Evolutionary conservation across 2,888 invertebrate genomes (phyloP).

Genomic region (Cheilosia urbana): DNA sequence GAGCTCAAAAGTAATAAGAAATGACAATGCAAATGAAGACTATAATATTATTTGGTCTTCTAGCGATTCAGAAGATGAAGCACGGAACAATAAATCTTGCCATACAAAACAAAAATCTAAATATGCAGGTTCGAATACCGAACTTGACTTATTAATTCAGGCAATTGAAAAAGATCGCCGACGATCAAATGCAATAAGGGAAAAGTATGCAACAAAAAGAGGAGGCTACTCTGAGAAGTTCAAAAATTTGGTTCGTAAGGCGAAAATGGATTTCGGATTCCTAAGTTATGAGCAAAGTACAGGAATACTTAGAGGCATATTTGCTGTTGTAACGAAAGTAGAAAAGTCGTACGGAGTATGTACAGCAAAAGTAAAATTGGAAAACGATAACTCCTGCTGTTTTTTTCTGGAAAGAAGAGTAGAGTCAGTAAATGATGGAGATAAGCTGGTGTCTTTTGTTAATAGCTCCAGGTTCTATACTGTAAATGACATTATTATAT

Average conservation of each 20-base stretch:
- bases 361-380: background rate
- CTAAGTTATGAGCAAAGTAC: background rate
- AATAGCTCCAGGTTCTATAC: constrained; percentile 1
- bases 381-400: background rate
- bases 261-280: background rate
- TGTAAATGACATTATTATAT: background rate
- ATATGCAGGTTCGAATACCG: background rate
- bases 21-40: background rate
- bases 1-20: too few species aligned
- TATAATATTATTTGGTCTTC: background rate
- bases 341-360: constrained; percentile 12
- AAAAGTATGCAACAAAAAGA: background rate
- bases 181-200: background rate
- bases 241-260: background rate
- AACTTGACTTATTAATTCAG: background rate
- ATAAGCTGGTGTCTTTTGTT: background rate
- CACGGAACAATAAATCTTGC: background rate
- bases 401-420: background rate
- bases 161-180: constrained; percentile 3
- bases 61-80: background rate
- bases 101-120: background rate
- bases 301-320: background rate
- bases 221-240: background rate
- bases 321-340: background rate
- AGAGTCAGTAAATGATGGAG: background rate